Evolutionary conservation across 2,797 vertebrate genomes (phyloP).

Genomic region (Nothura maculosa): DNA sequence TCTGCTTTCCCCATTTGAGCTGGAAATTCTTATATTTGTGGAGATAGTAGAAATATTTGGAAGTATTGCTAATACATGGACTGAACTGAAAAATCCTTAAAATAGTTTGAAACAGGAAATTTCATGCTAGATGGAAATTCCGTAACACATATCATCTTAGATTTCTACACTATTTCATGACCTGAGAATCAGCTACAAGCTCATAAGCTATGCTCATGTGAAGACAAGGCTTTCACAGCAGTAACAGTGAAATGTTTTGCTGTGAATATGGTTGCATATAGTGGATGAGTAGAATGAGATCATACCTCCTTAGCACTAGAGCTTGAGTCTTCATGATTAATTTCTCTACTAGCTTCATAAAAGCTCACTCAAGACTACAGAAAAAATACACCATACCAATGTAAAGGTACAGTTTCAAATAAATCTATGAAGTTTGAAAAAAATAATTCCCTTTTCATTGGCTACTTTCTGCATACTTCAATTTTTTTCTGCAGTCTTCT

Average conservation of each 20-base stretch:
- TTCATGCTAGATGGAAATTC: neutral
- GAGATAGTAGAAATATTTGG: neutral
- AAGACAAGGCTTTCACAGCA: neutral
- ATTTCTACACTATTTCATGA: neutral
- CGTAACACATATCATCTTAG: neutral
- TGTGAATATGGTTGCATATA: fast-evolving
- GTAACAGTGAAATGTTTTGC: neutral
- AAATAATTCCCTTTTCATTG: neutral
- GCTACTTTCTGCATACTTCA: neutral
- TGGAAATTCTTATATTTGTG: neutral
- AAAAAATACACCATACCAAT: neutral
- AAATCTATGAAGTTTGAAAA: neutral
- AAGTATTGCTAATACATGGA: neutral
- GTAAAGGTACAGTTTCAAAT: neutral
- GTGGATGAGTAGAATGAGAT: neutral
- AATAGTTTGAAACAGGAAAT: neutral
- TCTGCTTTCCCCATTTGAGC: neutral
- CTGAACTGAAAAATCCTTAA: neutral
- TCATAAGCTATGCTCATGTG: too few species aligned
- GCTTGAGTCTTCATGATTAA: neutral
- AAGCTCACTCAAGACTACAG: neutral
- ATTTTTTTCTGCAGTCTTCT: too few species aligned
- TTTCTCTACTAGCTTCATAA: neutral
- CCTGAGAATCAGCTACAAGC: neutral
- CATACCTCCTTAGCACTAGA: neutral